These are phyloP conservation scores for Drepana arcuata DNA, from an alignment of 1,140 invertebrate genomes.

Conservation along the genomic window DNA sequence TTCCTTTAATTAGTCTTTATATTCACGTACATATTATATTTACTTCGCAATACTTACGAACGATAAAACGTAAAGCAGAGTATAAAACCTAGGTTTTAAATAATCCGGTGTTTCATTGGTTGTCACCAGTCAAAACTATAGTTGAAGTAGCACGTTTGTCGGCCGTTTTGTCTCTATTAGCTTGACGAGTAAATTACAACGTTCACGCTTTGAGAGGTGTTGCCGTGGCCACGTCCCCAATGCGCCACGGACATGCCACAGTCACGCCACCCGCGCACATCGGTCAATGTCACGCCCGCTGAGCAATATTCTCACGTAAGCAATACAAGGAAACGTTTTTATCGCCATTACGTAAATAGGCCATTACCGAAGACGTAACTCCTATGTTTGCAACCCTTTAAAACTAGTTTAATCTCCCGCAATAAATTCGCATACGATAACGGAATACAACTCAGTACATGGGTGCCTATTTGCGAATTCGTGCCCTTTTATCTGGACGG, in stretches of 20 bases:
- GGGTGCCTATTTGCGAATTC: constrained; percentile 36
- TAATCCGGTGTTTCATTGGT: no score
- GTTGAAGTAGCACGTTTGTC: no score
- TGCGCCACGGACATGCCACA: background rate
- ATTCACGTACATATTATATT: no score
- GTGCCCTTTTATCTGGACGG: constrained; percentile 41
- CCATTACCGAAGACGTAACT: constrained; percentile 46
- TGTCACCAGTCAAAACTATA: no score
- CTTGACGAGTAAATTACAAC: constrained; percentile 27
- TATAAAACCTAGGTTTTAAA: no score
- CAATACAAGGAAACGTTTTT: constrained; percentile 54
- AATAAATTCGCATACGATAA: constrained; percentile 61
- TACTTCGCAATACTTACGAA: no score
- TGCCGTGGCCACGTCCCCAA: no score
- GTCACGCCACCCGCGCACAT: constrained; percentile 35
- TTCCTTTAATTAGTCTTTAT: no score
- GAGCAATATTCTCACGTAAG: constrained; percentile 48
- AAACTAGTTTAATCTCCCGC: constrained; percentile 49
- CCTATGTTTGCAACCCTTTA: constrained; percentile 33
- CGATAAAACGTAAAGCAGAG: no score
- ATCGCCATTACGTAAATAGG: constrained; percentile 55
- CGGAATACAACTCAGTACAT: constrained; percentile 38
- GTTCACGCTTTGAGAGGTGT: constrained; percentile 5
- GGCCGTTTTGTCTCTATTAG: constrained; percentile 19
- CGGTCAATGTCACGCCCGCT: constrained; percentile 47